Percentiles rank a stretch among this genome's conserved stretches.
Evolutionary conservation across 2,797 vertebrate species (phyloP).

Genomic region (Spinibarbus caldwelli): DNA sequence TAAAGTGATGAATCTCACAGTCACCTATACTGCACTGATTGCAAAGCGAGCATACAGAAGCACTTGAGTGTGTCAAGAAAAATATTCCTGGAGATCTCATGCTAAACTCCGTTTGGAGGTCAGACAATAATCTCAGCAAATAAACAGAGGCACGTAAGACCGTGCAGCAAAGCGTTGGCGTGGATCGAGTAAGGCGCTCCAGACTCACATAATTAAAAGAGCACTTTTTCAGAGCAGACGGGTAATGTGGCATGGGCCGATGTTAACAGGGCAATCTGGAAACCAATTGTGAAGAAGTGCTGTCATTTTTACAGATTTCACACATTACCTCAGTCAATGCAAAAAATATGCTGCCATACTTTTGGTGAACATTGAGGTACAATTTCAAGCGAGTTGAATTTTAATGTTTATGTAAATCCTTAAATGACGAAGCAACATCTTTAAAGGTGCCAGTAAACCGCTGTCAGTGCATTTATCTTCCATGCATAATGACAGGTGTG

Average conservation of each 20-base stretch:
- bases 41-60: background rate
- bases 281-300: too few species aligned
- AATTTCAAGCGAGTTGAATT: too few species aligned
- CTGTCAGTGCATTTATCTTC: background rate
- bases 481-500: too few species aligned
- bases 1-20: background rate
- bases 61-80: background rate
- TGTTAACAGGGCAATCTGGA: background rate
- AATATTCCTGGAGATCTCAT: background rate
- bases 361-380: too few species aligned
- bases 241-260: too few species aligned
- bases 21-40: background rate
- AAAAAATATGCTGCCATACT: too few species aligned
- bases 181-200: background rate
- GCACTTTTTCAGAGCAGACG: background rate
- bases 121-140: conserved; percentile 3
- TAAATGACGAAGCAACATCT: background rate
- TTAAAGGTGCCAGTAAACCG: background rate
- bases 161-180: background rate
- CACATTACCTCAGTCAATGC: background rate
- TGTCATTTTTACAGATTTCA: background rate
- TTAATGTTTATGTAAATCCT: background rate
- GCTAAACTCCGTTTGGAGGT: background rate
- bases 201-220: background rate
- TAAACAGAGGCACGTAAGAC: background rate